Conservation (phyloP, 2,113 vertebrate genomes). For the Lagopus leucura region DNA sequence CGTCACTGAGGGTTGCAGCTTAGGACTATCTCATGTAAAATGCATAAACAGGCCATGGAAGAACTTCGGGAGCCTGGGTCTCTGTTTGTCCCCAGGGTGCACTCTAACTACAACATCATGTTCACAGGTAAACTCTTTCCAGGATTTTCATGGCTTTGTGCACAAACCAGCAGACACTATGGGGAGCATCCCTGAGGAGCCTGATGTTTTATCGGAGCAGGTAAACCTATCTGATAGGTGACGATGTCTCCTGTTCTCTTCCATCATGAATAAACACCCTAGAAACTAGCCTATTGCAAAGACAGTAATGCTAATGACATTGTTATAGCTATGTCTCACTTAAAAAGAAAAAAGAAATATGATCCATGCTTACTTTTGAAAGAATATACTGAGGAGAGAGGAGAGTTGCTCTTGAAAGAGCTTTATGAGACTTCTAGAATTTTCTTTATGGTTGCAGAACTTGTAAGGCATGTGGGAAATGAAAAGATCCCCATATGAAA, state of each 20-base stretch:
- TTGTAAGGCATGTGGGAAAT: not conserved
- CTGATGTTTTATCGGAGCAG: not conserved
- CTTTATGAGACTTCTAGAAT: not conserved
- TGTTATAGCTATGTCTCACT: not conserved
- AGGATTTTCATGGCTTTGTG: not conserved
- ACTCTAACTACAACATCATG: not conserved
- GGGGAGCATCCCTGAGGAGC: not conserved
- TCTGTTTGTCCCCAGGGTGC: not conserved
- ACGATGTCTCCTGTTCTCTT: not conserved
- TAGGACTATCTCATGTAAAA: not conserved
- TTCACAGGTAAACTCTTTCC: not conserved
- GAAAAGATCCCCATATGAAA: not conserved
- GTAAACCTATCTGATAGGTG: not conserved
- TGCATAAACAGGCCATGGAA: not conserved
- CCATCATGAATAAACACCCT: accelerated
- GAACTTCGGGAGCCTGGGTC: not conserved
- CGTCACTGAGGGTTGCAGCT: not conserved
- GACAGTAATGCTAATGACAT: not conserved
- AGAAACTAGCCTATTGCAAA: not conserved
- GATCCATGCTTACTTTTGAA: not conserved
- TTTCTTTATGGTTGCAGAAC: not conserved
- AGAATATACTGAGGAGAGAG: accelerated
- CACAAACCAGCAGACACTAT: not conserved
- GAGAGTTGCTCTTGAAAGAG: not conserved
- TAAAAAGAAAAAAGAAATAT: not conserved